Evolutionary conservation across 2,888 invertebrate species (phyloP).

Genomic region (Polyommatus icarus): DNA sequence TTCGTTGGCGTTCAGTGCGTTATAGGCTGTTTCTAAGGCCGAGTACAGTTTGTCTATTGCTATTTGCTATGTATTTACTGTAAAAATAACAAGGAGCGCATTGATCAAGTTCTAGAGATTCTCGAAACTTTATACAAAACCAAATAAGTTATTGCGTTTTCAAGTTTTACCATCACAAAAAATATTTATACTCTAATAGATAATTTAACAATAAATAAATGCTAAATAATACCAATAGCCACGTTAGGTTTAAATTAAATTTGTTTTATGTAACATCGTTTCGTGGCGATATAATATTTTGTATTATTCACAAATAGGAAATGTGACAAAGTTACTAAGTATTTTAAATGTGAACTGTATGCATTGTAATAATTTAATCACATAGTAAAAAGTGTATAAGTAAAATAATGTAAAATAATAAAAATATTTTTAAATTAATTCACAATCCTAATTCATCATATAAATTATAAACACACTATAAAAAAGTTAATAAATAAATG

Average conservation of each 20-base stretch:
- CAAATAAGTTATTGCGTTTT: neutral
- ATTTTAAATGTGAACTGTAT: neutral
- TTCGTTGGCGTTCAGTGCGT: conserved; percentile 23
- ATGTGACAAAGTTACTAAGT: neutral
- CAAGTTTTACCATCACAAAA: neutral
- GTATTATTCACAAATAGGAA: neutral
- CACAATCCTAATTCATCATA: neutral
- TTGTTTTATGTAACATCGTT: conserved; percentile 2
- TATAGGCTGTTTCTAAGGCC: conserved; percentile 28
- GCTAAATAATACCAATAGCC: conserved; percentile 15
- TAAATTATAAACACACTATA: neutral
- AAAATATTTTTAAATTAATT: neutral
- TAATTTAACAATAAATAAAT: conserved; percentile 19
- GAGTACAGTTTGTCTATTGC: conserved; percentile 9
- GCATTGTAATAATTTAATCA: neutral
- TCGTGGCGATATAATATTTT: neutral
- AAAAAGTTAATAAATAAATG: conserved; percentile 2
- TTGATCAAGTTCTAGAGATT: neutral
- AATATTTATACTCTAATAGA: neutral
- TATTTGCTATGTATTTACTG: neutral
- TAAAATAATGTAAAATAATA: conserved; percentile 1
- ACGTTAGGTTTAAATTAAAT: neutral
- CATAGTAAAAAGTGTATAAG: neutral
- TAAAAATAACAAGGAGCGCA: neutral
- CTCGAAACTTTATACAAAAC: neutral